Evolutionary conservation across 2,113 vertebrate species (phyloP).

Genomic region (Aspiorhynchus laticeps): DNA sequence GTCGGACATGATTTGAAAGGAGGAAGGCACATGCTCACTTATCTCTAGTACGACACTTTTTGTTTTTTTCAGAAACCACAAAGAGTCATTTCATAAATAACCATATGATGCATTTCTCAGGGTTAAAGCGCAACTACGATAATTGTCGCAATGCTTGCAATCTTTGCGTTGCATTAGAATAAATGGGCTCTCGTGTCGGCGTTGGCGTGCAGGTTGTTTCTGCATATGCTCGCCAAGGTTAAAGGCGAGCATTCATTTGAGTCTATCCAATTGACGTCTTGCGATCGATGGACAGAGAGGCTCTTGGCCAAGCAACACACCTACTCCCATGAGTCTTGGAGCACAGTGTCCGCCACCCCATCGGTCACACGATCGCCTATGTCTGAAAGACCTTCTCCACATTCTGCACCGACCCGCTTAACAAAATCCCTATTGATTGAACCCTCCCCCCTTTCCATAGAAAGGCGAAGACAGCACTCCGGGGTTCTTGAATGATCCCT

Average conservation of each 20-base stretch:
- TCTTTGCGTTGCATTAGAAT: conserved; percentile 58
- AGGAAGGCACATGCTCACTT: neutral
- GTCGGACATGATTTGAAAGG: neutral
- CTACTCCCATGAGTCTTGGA: conserved; percentile 64
- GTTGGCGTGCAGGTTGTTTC: conserved; percentile 63
- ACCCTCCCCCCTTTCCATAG: conserved; percentile 49
- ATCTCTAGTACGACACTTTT: neutral
- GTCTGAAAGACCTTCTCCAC: conserved; percentile 61
- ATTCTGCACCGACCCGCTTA: conserved; percentile 52
- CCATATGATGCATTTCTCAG: neutral
- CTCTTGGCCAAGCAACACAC: conserved; percentile 65
- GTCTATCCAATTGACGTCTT: conserved; percentile 74
- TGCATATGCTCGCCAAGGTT: conserved; percentile 58
- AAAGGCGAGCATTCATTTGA: conserved; percentile 74
- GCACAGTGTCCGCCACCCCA: conserved; percentile 65
- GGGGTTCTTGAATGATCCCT: conserved; percentile 69
- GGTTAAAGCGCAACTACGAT: conserved; percentile 2
- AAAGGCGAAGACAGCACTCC: conserved; percentile 63
- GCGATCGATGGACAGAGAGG: conserved; percentile 74
- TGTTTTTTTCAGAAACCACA: conserved; percentile 31
- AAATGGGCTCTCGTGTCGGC: conserved; percentile 59
- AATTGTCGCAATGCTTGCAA: conserved; percentile 3
- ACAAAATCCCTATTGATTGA: conserved; percentile 76
- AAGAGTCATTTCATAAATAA: conserved; percentile 36
- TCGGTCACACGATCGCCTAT: conserved; percentile 69